Conservation (phyloP, 2,797 vertebrate genomes). For the Myripristis murdjan region DNA sequence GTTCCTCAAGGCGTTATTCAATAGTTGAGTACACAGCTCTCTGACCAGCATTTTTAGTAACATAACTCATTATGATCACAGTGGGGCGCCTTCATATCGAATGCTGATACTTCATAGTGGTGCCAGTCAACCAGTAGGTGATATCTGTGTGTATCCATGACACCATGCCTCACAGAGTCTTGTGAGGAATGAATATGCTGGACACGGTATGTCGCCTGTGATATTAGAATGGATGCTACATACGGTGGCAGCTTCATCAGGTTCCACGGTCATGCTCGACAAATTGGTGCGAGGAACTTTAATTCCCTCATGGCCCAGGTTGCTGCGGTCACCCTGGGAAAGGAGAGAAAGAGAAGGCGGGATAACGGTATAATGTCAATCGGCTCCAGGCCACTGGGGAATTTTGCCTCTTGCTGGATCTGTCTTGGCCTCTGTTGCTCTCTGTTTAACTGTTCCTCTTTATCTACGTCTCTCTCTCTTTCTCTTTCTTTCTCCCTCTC, state of each 20-base stretch:
- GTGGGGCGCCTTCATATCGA: slow-evolving; percentile 5
- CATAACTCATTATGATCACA: slow-evolving; percentile 2
- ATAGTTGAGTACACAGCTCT: slow-evolving; percentile 52
- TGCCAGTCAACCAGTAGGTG: neutral
- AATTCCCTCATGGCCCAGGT: slow-evolving; percentile 45
- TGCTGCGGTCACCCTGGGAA: slow-evolving; percentile 43
- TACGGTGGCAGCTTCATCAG: slow-evolving; percentile 6
- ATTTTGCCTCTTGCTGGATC: slow-evolving; percentile 40
- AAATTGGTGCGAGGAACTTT: slow-evolving; percentile 28
- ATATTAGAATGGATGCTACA: neutral
- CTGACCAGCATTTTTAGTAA: slow-evolving; percentile 21
- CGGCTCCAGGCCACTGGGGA: slow-evolving; percentile 41
- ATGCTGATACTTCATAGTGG: slow-evolving; percentile 8
- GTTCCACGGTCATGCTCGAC: slow-evolving; percentile 38
- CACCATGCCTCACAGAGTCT: neutral
- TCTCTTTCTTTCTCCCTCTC: slow-evolving; percentile 28
- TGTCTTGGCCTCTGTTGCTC: slow-evolving; percentile 27
- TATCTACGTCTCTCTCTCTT: slow-evolving; percentile 27
- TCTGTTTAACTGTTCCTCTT: slow-evolving; percentile 32
- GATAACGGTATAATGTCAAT: slow-evolving; percentile 58
- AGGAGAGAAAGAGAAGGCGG: slow-evolving; percentile 11
- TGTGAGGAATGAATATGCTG: slow-evolving; percentile 8
- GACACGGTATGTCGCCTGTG: neutral
- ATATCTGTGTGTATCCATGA: neutral
- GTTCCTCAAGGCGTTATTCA: slow-evolving; percentile 25